Evolutionary conservation across 2,113 vertebrate genomes (phyloP), one percentile per base, ranked within the genome.

Genomic region (Lasiurus borealis): DNA sequence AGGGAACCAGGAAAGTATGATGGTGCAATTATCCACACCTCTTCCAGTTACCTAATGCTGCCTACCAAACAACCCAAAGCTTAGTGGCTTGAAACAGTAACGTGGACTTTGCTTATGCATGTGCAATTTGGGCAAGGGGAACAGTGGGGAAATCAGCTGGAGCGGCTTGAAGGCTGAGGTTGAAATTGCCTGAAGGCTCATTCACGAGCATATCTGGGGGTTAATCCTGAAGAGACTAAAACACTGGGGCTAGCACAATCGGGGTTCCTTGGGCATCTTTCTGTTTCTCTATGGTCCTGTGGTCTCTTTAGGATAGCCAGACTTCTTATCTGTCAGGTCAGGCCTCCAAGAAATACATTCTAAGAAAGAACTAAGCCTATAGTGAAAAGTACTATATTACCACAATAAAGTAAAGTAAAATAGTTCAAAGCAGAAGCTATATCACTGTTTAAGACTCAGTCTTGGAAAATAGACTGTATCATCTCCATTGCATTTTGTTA

Each of bases 1-100:
- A 73, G 59, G 68, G 44, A 93, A 68, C 68, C n/a, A 69, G 83
- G 72, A 81, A 85, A 85, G 44, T 36, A 76, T 64, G 59, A 59
- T 68, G 82, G 73, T 82, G 29, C 68, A 93, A 54, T 88, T 72
- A 94, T 64, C 75, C 21, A 62, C 1, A 81, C 68, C 34, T 81
- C 68, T 95, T 84, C 40, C 46, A 50, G 46, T 87, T 93, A 54
- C 16, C 78, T 85, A 83, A 64, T 48, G 34, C 21, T 85, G 11
- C 34, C 25, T 82, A 69, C 76, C 25, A 87, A 66, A 57, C 5
- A 18, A 76, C 31, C 25, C 75, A 73, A n/a, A 92, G 25, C 27
- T 34, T 46, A 72, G 40, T 66, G 92, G 52, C 46, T 92, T 81
- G 44, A 81, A 66, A 68, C 48, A 78, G 29, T 66, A 71, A 40